Percentiles rank a stretch among this genome's conserved stretches.
These are phyloP conservation scores for Lonchura striata DNA, from an alignment of 2,113 vertebrate genomes.

Conservation along the genomic window DNA sequence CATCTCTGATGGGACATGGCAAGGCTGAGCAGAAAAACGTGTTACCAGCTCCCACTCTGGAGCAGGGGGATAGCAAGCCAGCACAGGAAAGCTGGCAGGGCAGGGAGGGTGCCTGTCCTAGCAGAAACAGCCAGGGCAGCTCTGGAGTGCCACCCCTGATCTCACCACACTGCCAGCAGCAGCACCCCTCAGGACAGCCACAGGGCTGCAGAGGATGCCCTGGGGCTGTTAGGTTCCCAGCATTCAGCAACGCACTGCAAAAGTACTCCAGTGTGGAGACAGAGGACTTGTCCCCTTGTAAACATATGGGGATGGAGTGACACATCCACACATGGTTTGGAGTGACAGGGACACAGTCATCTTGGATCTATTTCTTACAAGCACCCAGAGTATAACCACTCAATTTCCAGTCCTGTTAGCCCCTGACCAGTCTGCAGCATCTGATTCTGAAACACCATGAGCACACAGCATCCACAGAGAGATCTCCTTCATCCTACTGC, in stretches of 20 bases:
- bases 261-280: background rate
- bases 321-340: background rate
- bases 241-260: too few species aligned
- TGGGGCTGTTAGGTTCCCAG: background rate
- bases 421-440: background rate
- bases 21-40: background rate
- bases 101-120: background rate
- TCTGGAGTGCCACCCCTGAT: background rate
- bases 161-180: background rate
- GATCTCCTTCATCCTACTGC: background rate
- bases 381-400: background rate
- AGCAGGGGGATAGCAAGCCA: background rate
- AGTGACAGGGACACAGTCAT: background rate
- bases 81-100: background rate
- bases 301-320: background rate
- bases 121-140: background rate
- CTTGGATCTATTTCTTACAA: background rate
- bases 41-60: background rate
- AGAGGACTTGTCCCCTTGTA: background rate
- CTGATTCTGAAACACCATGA: background rate
- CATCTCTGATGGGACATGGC: slow-evolving; percentile 15
- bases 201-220: background rate
- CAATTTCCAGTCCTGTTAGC: background rate
- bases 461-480: background rate
- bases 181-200: background rate